Percentiles rank a stretch among this genome's conserved stretches.
Conservation (phyloP, 2,888 invertebrate genomes). For the Thera britannica region DNA sequence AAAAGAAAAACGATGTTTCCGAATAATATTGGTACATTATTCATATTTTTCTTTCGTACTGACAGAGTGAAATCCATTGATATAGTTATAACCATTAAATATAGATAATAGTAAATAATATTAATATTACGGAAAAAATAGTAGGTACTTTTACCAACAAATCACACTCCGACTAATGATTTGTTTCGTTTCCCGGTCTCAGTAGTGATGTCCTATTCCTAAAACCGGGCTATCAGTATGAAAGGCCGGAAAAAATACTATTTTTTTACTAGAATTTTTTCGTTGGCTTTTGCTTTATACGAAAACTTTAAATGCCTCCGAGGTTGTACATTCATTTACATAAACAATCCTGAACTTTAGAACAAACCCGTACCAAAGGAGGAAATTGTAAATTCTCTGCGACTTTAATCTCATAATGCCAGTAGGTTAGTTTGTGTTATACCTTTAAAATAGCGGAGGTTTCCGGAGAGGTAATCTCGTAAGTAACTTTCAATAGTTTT, state of each 20-base stretch:
- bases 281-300: constrained; percentile 27
- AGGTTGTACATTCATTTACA: constrained; percentile 62
- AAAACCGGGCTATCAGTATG: too few relatives aligned
- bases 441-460: constrained; percentile 36
- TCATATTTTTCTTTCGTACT: not conserved
- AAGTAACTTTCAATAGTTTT: constrained; percentile 79
- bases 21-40: not conserved
- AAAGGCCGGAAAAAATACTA: too few relatives aligned
- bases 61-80: too few relatives aligned
- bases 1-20: constrained; percentile 1
- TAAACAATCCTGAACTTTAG: constrained; percentile 62
- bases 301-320: constrained; percentile 56
- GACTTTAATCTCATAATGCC: constrained; percentile 38
- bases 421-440: constrained; percentile 44
- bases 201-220: too few relatives aligned
- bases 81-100: too few relatives aligned
- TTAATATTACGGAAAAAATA: too few relatives aligned
- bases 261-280: too few relatives aligned
- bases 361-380: constrained; percentile 55
- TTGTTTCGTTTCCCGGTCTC: too few relatives aligned
- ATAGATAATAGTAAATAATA: too few relatives aligned
- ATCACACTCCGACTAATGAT: too few relatives aligned
- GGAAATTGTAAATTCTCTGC: constrained; percentile 66
- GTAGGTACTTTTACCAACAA: too few relatives aligned
- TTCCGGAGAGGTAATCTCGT: constrained; percentile 63